A percentile compares a stretch with the other conserved stretches of the same genome.
phyloP scores from a whole-genome alignment of 2,888 invertebrate genomes.

The Nymphalis polychloros region DNA sequence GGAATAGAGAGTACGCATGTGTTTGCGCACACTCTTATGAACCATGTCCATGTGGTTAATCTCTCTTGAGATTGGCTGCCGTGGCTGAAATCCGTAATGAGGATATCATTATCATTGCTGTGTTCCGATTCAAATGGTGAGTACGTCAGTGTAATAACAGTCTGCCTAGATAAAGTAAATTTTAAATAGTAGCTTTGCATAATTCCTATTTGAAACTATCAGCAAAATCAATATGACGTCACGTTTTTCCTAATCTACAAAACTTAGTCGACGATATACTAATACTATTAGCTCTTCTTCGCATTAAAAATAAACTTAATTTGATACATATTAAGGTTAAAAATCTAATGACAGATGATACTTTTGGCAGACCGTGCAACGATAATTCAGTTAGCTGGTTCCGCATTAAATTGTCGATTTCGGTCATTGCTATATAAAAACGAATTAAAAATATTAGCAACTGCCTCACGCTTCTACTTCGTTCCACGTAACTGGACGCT shows the following conservation, averaged over 20 bases:
- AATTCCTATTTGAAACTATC: neutral
- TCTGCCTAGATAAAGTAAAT: too few species aligned
- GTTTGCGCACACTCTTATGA: too few species aligned
- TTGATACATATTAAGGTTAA: neutral
- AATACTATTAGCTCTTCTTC: neutral
- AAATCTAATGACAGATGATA: slow-evolving; percentile 6
- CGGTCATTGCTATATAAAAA: slow-evolving; percentile 10
- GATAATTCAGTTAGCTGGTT: slow-evolving; percentile 2
- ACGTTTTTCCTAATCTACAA: neutral
- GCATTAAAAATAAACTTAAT: slow-evolving; percentile 7
- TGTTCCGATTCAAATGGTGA: too few species aligned
- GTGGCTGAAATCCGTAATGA: too few species aligned
- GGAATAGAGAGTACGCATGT: too few species aligned
- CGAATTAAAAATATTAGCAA: slow-evolving; percentile 10
- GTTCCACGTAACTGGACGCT: neutral
- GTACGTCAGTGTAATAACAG: too few species aligned
- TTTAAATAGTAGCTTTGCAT: too few species aligned
- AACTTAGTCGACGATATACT: slow-evolving; percentile 3
- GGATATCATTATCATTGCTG: too few species aligned
- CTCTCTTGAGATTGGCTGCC: too few species aligned
- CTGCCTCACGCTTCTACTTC: slow-evolving; percentile 1
- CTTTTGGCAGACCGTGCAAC: neutral
- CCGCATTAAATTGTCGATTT: slow-evolving; percentile 5
- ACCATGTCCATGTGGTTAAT: too few species aligned
- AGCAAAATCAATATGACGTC: neutral